Conservation (phyloP, 2,113 vertebrate genomes). For the Parotia lawesii region DNA sequence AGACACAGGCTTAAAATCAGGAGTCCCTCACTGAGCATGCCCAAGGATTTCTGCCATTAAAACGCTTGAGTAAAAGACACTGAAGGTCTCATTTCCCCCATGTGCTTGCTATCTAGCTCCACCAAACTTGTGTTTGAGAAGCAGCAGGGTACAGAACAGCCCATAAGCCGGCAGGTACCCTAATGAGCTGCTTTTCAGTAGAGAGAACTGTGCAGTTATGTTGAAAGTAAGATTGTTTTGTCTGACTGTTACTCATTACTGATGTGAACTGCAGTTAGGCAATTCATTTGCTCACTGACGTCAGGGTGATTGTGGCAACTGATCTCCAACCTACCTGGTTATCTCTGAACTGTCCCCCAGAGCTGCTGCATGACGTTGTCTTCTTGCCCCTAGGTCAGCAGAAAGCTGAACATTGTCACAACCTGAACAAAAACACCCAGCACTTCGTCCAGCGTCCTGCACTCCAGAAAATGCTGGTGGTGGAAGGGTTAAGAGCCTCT, state of each 20-base stretch:
- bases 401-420: not conserved
- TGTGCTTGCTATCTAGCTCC: not conserved
- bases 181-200: not conserved
- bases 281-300: not conserved
- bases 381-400: not conserved
- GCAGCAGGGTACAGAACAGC: not conserved
- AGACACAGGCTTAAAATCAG: not conserved
- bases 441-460: not conserved
- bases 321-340: not conserved
- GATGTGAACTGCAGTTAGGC: not conserved
- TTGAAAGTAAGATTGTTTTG: not conserved
- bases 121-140: not conserved
- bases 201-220: not conserved
- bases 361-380: not conserved
- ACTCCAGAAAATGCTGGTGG: not conserved
- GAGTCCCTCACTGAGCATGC: no score
- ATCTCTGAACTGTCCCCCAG: not conserved
- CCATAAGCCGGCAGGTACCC: not conserved
- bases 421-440: not conserved
- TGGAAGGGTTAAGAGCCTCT: constrained; percentile 31
- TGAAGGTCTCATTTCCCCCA: not conserved
- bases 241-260: not conserved
- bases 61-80: not conserved
- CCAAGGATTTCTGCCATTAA: not conserved
- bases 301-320: not conserved